Evolutionary conservation across 2,888 invertebrate genomes (phyloP), one percentile per base, ranked within the genome.

Genomic region (Sarcophaga rosellei): DNA sequence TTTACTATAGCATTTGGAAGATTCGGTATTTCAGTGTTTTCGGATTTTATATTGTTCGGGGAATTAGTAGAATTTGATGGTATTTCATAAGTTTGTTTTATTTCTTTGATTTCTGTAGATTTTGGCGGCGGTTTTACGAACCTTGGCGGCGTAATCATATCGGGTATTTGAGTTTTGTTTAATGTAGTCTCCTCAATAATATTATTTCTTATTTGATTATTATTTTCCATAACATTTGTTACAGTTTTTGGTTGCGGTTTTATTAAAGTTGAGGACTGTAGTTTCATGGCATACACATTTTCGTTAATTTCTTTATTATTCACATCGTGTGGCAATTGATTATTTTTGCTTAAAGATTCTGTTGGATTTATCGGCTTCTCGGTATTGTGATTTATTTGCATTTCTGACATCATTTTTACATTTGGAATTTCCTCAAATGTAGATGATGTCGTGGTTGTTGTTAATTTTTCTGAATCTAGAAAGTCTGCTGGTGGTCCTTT

Each of bases 391-490:
- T 53, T 17, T 53, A 53, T 53, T 53, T 17, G 15, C 1, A 78
- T 45, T 61, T 59, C 47, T 73, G 72, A 45, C 17, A 66, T 81
- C 65, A 47, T 62, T 21, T 12, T 59, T 57, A 69, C 62, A 81
- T 90, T 90, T 90, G 90, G 88, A 88, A 91, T 89, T 90, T 89
- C 89, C 88, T 91, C 91, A 91, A 90, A 89, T 88, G 89, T 88
- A 89, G 90, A 88, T 87, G 91, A 62, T 85, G 84, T 72, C 44
- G n/a, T n/a, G n/a, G 73, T 17, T 20, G 76, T n/a, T 8, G 79
- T 74, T 76, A 79, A 23, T 76, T 79, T 72, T n/a, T 81, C 25
- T 69, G 70, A 53, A 65, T 79, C 25, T 17, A 75, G 63, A 5
- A 70, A 17, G 17, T 81, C 86, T 72, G 69, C 12, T 75, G 63